A percentile compares a stretch with the other conserved stretches of the same genome.
Evolutionary conservation across 2,113 vertebrate species (phyloP).

Genomic region (Oenanthe oenanthe): DNA sequence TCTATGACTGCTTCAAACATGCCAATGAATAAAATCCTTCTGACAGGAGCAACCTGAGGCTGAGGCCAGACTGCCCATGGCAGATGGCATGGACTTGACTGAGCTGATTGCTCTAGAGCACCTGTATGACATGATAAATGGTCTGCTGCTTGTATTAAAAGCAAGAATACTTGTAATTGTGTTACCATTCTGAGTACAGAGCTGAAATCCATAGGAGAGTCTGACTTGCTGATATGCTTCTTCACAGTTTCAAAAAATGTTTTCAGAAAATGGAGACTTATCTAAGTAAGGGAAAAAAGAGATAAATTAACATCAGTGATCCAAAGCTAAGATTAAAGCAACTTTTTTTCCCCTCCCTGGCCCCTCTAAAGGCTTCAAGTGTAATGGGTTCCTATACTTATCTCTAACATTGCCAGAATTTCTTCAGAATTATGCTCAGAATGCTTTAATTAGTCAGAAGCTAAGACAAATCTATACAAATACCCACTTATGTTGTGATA

Average conservation of each 20-base stretch:
- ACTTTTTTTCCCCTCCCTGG: background rate
- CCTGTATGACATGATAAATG: background rate
- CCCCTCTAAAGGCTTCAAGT: background rate
- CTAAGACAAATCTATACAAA: background rate
- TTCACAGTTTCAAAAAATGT: constrained; percentile 79
- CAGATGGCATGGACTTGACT: background rate
- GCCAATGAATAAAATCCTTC: background rate
- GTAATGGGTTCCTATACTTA: background rate
- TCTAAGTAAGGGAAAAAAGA: constrained; percentile 63
- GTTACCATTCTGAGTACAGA: constrained; percentile 82
- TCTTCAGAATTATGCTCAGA: background rate
- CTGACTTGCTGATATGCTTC: constrained; percentile 61
- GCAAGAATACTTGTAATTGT: background rate
- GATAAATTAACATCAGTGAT: background rate
- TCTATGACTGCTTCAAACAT: background rate
- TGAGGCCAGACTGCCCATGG: background rate
- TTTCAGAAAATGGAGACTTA: constrained; percentile 86
- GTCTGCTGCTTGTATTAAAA: background rate
- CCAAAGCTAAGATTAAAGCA: background rate
- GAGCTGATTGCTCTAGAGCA: background rate
- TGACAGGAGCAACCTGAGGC: background rate
- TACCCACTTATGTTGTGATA: rapidly evolving
- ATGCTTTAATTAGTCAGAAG: background rate
- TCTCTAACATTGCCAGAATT: background rate
- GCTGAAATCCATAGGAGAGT: constrained; percentile 73